Evolutionary conservation across 2,113 vertebrate genomes (phyloP).

Genomic region (Anarrhichthys ocellatus): DNA sequence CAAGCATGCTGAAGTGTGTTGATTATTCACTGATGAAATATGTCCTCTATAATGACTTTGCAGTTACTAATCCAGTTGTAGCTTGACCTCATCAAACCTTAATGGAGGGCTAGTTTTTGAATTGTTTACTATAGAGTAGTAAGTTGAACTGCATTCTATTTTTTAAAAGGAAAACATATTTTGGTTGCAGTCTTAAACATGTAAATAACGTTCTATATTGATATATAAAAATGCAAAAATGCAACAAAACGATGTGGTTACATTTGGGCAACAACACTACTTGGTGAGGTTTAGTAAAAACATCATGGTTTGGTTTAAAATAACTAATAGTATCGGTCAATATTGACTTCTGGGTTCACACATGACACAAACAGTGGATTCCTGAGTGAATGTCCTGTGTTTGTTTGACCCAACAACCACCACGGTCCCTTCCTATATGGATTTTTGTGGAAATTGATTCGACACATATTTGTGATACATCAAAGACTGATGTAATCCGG

Average conservation of each 20-base stretch:
- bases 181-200: too few relatives aligned
- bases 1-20: constrained; percentile 17
- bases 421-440: too few relatives aligned
- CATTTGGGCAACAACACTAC: neutral
- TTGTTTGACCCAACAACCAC: too few relatives aligned
- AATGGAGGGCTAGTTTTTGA: neutral
- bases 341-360: neutral
- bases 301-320: neutral
- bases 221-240: too few relatives aligned
- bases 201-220: too few relatives aligned
- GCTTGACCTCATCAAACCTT: neutral
- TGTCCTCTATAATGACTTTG: neutral
- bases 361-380: too few relatives aligned
- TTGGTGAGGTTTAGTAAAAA: neutral
- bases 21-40: constrained; percentile 6
- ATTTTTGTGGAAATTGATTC: neutral
- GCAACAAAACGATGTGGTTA: neutral
- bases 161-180: too few relatives aligned
- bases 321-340: neutral
- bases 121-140: neutral
- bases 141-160: too few relatives aligned
- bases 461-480: neutral
- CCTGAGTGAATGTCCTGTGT: too few relatives aligned
- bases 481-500: neutral
- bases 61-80: neutral